Percentiles rank a stretch among this genome's conserved stretches.
Conservation (phyloP, 2,888 invertebrate species). For the Drosophila quinaria region DNA sequence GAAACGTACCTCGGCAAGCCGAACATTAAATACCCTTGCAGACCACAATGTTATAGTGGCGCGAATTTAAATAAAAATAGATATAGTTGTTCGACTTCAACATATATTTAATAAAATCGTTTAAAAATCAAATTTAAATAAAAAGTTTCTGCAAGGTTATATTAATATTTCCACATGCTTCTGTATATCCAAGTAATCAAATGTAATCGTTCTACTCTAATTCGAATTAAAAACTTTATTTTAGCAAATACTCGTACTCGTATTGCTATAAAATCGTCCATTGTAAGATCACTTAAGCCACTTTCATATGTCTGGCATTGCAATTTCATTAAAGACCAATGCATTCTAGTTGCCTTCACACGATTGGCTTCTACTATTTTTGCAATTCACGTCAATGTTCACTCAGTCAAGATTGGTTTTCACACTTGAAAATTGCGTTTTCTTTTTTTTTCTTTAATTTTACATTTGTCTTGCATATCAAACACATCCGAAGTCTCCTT, state of each 20-base stretch:
- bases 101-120: background rate
- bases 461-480: background rate
- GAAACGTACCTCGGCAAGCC: slow-evolving; percentile 35
- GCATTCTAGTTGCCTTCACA: background rate
- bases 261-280: background rate
- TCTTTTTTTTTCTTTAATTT: background rate
- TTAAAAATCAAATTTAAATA: background rate
- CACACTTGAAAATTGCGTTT: background rate
- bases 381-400: background rate
- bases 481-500: too few relatives aligned
- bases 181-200: background rate
- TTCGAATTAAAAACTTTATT: slow-evolving; percentile 7
- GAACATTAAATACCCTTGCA: slow-evolving; percentile 47
- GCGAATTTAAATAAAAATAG: background rate
- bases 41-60: background rate
- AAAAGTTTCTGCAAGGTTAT: slow-evolving; percentile 33
- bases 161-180: slow-evolving; percentile 17
- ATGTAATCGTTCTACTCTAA: background rate
- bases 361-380: background rate
- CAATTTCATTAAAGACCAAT: background rate
- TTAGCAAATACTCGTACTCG: background rate
- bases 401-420: background rate
- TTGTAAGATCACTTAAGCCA: slow-evolving; percentile 3
- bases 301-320: background rate
- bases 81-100: background rate